These are phyloP conservation scores for Drosophila borealis DNA, from an alignment of 2,888 invertebrate species.

Conservation along the genomic window DNA sequence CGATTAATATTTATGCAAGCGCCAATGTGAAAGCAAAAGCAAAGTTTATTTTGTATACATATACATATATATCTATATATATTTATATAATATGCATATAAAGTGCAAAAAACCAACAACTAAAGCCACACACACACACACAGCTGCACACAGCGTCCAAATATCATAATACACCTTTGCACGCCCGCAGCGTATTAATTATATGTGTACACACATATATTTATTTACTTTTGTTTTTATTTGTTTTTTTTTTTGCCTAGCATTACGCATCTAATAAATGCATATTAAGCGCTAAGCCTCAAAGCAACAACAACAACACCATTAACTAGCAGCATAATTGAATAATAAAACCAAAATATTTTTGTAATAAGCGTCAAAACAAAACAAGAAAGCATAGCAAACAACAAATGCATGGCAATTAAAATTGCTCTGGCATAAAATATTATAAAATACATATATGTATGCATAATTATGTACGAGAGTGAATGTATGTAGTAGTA, in stretches of 20 bases:
- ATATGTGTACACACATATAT: constrained; percentile 7
- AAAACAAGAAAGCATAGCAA: constrained; percentile 8
- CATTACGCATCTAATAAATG: constrained; percentile 15
- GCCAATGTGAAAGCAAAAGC: constrained; percentile 73
- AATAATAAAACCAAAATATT: constrained; percentile 27
- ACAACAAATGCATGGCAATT: constrained; percentile 8
- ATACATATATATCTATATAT: constrained; percentile 45
- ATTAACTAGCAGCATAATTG: constrained; percentile 12
- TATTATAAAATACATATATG: background rate
- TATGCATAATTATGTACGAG: background rate
- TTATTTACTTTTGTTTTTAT: constrained; percentile 7
- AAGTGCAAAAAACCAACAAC: constrained; percentile 23
- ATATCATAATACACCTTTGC: constrained; percentile 15
- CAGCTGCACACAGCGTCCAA: constrained; percentile 50
- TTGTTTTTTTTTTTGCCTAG: constrained; percentile 16
- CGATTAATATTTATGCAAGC: constrained; percentile 73
- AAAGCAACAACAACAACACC: constrained; percentile 10
- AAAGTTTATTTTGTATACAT: constrained; percentile 76
- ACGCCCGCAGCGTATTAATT: constrained; percentile 1
- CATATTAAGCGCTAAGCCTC: constrained; percentile 21
- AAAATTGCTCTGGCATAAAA: constrained; percentile 20
- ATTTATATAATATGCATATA: constrained; percentile 50
- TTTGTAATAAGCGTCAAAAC: constrained; percentile 33
- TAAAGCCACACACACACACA: constrained; percentile 18
- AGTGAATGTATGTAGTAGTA: constrained; percentile 1